Evolutionary conservation across 64 coral and sea anemone species (phyloP).

Genomic region (Hydrozoanthus tunicans): DNA sequence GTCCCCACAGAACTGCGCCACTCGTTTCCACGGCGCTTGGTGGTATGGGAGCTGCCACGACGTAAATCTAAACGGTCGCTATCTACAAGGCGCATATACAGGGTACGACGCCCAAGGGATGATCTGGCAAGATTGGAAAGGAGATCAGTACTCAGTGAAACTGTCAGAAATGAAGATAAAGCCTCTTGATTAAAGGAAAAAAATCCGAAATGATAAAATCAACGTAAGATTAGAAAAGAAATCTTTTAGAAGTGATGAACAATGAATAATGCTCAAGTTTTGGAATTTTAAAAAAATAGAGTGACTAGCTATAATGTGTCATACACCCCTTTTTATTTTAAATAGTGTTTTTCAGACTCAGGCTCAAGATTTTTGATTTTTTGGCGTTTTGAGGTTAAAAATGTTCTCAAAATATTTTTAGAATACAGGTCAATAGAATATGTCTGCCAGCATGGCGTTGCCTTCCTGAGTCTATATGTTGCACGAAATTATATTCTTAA

Average conservation of each 20-base stretch:
- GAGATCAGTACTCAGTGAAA: constrained; percentile 58
- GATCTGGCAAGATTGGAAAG: constrained; percentile 57
- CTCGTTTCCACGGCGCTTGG: constrained; percentile 41
- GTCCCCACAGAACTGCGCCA: constrained; percentile 41
- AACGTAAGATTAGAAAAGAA: not conserved
- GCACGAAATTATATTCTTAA: too few relatives aligned
- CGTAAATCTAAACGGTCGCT: constrained; percentile 57
- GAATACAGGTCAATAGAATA: too few relatives aligned
- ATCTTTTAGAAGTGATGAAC: not conserved
- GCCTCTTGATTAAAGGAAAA: constrained; percentile 1
- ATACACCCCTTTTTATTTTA: too few relatives aligned
- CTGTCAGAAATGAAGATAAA: constrained; percentile 68
- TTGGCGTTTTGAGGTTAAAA: too few relatives aligned
- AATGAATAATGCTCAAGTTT: not conserved
- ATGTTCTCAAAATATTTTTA: too few relatives aligned
- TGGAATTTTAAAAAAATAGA: not conserved
- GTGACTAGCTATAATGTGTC: too few relatives aligned
- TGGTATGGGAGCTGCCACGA: constrained; percentile 56
- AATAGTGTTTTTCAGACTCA: too few relatives aligned
- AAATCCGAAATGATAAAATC: not conserved
- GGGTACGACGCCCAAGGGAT: constrained; percentile 29
- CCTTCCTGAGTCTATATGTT: too few relatives aligned
- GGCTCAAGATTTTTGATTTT: too few relatives aligned
- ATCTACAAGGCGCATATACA: constrained; percentile 33
- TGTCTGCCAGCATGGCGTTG: too few relatives aligned